Evolutionary conservation across 2,888 invertebrate genomes (phyloP), one percentile per base, ranked within the genome.

Genomic region (Aleiodes alternator): DNA sequence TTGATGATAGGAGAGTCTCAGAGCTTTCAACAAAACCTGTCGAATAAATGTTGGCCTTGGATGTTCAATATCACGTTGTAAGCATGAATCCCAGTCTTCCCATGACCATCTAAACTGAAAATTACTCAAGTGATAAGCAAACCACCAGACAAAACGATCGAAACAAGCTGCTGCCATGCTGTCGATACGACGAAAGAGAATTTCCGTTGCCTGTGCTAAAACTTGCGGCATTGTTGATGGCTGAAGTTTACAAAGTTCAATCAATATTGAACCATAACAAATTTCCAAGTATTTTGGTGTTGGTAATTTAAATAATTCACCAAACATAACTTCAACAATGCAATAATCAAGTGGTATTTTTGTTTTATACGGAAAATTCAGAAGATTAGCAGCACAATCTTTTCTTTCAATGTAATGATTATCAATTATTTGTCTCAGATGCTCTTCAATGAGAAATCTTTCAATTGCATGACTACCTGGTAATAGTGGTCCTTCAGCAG

Each of bases 61-160:
- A 90, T 97, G 96, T 85, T 98, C 96, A 0, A 92, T 89, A 87
- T 97, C 97, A 31, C 97, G 90, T 80, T 94, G 93, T n/a, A 96
- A 91, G 84, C 96, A 96, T 12, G 94, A 94, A 86, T 96, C 95
- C 97, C 97, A 97, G 86, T 97, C 97, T 81, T 97, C 97, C 99
- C 99, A 99, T 2, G 97, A 97, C 99, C 99, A 99, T 72, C 98
- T 94, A 89, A 98, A 99, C 90, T 99, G 98, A 90, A 99, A 99
- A 91, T 99, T 99, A 89, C 98, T 98, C 90, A 99, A 92, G 90
- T 99, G 99, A 89, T 99, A 99, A 0, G 97, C 94, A 90, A 99
- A 99, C 99, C 99, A 99, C 89, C 94, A 95, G 31, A 96, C 96
- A 89, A 99, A 98, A 84, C 98, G 94, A 90, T 99, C 99, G 90